A percentile compares a stretch with the other conserved stretches of the same genome.
Evolutionary conservation across 2,888 invertebrate genomes (phyloP).

Genomic region (Biston stratarius): DNA sequence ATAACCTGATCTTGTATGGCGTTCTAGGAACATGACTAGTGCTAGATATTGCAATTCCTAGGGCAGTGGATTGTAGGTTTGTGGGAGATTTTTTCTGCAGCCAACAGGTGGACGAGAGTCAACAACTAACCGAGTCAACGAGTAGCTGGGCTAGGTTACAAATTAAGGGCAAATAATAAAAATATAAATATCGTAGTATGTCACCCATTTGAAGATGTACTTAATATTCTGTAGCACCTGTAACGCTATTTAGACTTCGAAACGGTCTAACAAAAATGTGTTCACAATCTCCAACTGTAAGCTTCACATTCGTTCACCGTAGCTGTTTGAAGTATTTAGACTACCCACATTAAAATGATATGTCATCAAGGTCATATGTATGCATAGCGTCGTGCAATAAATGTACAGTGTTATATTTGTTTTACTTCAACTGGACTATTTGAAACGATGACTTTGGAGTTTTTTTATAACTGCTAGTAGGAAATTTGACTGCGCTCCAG

Average conservation of each 20-base stretch:
- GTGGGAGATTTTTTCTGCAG: slow-evolving; percentile 32
- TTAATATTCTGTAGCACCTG: no score
- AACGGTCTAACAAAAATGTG: no score
- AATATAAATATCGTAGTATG: no score
- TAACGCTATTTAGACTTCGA: no score
- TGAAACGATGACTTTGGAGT: not conserved
- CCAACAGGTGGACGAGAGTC: slow-evolving; percentile 1
- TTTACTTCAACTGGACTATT: not conserved
- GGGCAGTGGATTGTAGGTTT: slow-evolving; percentile 52
- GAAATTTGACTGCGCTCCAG: no score
- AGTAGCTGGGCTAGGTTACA: no score
- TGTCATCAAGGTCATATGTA: slow-evolving; percentile 23
- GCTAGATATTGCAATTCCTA: slow-evolving; percentile 55
- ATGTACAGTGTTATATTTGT: slow-evolving; percentile 2
- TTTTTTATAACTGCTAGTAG: not conserved
- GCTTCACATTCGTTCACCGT: no score
- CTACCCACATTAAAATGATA: slow-evolving; percentile 21
- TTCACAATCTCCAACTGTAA: no score
- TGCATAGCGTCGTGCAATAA: not conserved
- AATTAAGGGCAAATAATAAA: no score
- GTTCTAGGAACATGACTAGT: slow-evolving; percentile 43
- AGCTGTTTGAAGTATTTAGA: slow-evolving; percentile 14
- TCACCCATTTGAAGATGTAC: no score
- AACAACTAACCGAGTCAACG: slow-evolving; percentile 3
- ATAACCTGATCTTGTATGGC: slow-evolving; percentile 20